Conservation (phyloP, 2,113 vertebrate genomes). For the Delphinapterus leucas region DNA sequence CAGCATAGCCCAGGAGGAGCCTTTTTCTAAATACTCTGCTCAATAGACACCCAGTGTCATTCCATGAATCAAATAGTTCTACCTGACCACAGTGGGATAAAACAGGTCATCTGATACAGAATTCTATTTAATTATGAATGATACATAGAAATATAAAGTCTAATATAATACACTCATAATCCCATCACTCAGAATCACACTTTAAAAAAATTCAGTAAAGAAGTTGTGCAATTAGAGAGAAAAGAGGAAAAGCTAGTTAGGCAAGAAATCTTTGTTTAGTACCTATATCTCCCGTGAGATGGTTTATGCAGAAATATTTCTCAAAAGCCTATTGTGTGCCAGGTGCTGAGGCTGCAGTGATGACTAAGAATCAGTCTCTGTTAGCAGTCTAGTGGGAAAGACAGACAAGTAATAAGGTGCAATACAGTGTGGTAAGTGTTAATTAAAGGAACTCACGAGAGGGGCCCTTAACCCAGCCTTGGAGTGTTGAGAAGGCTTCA, state of each 20-base stretch:
- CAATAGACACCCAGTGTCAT: neutral
- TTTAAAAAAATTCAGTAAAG: neutral
- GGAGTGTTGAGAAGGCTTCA: neutral
- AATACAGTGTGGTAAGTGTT: neutral
- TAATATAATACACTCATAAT: neutral
- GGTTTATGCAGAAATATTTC: neutral
- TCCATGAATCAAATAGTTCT: neutral
- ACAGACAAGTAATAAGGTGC: neutral
- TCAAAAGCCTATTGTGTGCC: neutral
- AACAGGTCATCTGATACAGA: neutral
- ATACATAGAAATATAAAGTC: neutral
- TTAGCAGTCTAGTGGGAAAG: neutral
- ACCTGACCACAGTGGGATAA: neutral
- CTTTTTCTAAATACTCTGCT: neutral
- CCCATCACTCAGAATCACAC: neutral
- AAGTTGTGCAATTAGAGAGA: neutral
- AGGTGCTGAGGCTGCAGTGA: neutral
- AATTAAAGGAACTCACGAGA: neutral
- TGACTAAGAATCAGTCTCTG: neutral
- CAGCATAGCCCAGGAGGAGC: neutral
- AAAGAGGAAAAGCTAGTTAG: neutral
- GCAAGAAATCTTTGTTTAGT: neutral
- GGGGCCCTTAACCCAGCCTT: neutral
- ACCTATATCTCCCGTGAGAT: neutral
- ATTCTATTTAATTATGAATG: conserved; percentile 11